Percentiles rank a stretch among this genome's conserved stretches.
Conservation (phyloP, 1,140 invertebrate genomes). For the Nephila pilipes region DNA sequence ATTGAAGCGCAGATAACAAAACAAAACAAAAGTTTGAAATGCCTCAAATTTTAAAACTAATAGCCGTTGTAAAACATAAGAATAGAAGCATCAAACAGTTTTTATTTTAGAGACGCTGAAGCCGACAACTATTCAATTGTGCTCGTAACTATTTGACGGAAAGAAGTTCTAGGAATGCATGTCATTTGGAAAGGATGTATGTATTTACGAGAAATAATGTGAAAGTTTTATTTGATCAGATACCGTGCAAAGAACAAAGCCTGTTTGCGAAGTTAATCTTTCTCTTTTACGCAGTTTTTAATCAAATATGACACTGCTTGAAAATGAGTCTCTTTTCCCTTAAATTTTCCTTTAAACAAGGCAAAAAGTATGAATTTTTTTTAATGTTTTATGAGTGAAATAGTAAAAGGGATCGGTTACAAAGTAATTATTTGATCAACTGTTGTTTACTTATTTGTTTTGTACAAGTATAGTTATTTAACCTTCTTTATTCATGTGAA, state of each 20-base stretch:
- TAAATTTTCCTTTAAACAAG: neutral
- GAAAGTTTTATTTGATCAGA: neutral
- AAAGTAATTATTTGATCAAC: no score
- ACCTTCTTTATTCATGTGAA: no score
- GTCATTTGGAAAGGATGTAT: neutral
- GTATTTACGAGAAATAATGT: neutral
- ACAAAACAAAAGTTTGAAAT: no score
- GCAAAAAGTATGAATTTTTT: neutral
- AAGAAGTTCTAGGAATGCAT: neutral
- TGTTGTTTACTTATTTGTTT: no score
- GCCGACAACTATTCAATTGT: neutral
- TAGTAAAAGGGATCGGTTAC: no score
- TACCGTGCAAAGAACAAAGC: neutral
- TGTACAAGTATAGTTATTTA: no score
- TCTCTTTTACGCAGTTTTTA: neutral
- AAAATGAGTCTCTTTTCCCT: neutral
- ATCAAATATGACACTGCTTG: neutral
- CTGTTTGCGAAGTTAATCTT: slow-evolving; percentile 6
- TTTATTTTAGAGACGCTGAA: neutral
- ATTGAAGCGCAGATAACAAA: no score
- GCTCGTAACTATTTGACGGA: neutral
- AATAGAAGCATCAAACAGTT: neutral
- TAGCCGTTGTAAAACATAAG: no score
- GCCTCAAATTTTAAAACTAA: no score
- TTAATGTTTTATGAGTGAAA: no score